Evolutionary conservation across 2,888 invertebrate genomes (phyloP), one percentile per base, ranked within the genome.

Genomic region (Antitype chi): DNA sequence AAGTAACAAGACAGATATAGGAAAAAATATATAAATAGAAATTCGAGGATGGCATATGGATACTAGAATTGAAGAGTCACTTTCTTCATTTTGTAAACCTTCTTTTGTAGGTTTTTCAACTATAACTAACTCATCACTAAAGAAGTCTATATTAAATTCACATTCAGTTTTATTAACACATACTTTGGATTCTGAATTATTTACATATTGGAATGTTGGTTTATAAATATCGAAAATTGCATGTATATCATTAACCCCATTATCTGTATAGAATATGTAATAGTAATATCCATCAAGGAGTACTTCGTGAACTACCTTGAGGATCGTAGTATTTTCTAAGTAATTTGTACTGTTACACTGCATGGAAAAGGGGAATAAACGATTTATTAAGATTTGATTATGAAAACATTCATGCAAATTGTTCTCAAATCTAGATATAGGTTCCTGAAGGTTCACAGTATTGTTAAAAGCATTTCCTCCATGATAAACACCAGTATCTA

Each of bases 261-360:
- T 98, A 92, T 99, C 98, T 89, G 98, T 98, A 91, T 98, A 98
- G 94, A 99, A 98, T 87, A 99, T 98, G 89, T 98, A 99, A 94
- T 99, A 99, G 92, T 98, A 99, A 94, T 98, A 98, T 13, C 98
- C 98, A 91, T 98, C 98, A 70, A 97, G 96, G 57, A 97, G 95
- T 43, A 98, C 98, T 85, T 98, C 97, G 89, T 98, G 98, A 76
- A 97, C 97, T 0, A 98, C 97, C 92, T 95, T 96, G 15, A 95
- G 91, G 84, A 98, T 98, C 47, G 97, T 97, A 11, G 97, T 97
- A 76, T 97, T 97, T 88, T 98, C 97, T 85, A 98, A 96, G 88
- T 98, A 98, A 87, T 97, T 97, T 0, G 98, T 97, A 93, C 97
- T 97, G 55, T 97, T 97, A 90, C 98, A 98, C 57, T 97, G 95